Conservation (phyloP, 1,140 invertebrate genomes). For the Sweltsa coloradensis region DNA sequence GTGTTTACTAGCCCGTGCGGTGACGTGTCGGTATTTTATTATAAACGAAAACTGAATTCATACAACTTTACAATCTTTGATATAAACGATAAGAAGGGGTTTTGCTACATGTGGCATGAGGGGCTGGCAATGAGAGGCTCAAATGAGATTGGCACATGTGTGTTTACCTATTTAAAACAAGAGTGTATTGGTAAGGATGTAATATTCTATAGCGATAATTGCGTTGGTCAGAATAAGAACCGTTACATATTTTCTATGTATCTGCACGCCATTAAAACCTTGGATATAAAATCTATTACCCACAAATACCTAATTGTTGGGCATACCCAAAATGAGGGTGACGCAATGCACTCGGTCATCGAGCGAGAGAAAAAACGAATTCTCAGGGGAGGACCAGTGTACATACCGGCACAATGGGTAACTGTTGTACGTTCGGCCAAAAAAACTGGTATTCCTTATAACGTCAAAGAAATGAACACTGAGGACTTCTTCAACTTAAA, state of each 20-base stretch:
- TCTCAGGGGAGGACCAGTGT: slow-evolving; percentile 21
- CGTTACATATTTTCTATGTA: slow-evolving; percentile 25
- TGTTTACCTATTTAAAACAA: slow-evolving; percentile 19
- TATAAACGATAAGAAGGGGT: slow-evolving; percentile 14
- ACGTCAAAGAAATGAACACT: not conserved
- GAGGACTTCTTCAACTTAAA: not conserved
- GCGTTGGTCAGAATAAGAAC: slow-evolving; percentile 31
- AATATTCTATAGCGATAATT: slow-evolving; percentile 29
- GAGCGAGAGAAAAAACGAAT: slow-evolving; percentile 22
- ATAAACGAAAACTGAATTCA: slow-evolving; percentile 21
- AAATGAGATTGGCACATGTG: slow-evolving; percentile 22
- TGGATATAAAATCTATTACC: slow-evolving; percentile 22
- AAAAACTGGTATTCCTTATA: not conserved
- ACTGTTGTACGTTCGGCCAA: not conserved
- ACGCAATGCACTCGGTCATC: slow-evolving; percentile 26
- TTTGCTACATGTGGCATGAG: slow-evolving; percentile 21
- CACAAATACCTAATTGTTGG: slow-evolving; percentile 30
- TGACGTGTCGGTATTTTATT: slow-evolving; percentile 23
- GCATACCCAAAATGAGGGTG: slow-evolving; percentile 31
- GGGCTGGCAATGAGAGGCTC: slow-evolving; percentile 19
- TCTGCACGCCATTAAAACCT: slow-evolving; percentile 21
- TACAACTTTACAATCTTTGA: slow-evolving; percentile 24
- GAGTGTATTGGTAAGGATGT: slow-evolving; percentile 5
- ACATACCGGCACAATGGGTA: not conserved
- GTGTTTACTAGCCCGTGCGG: slow-evolving; percentile 19